Conservation (phyloP, 2,888 invertebrate genomes). For the Ischnus inquisitorius region DNA sequence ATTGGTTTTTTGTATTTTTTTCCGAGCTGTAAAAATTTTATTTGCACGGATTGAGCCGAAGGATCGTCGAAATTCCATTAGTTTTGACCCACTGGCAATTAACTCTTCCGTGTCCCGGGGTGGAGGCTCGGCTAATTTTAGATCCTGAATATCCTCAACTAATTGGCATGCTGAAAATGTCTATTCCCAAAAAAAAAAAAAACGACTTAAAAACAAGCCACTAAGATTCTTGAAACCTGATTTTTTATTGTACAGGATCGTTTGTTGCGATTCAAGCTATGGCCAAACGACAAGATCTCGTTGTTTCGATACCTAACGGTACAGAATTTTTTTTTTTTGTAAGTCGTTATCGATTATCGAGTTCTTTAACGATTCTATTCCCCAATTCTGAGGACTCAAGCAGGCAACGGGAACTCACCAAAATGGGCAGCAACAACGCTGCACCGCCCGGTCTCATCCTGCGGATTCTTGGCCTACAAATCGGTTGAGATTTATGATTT, state of each 20-base stretch:
- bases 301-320: background rate
- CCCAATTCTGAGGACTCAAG: background rate
- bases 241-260: background rate
- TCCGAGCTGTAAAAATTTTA: background rate
- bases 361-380: background rate
- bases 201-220: background rate
- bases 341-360: no score
- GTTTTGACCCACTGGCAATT: slow-evolving; percentile 6
- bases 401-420: slow-evolving; percentile 29
- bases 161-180: no score
- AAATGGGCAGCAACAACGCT: slow-evolving; percentile 28
- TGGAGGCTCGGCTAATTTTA: background rate
- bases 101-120: background rate
- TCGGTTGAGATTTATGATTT: slow-evolving; percentile 7
- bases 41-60: background rate
- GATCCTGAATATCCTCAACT: background rate
- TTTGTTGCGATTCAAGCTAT: background rate
- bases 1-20: background rate
- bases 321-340: no score
- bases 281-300: background rate
- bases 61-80: background rate
- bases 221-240: background rate
- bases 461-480: slow-evolving; percentile 10
- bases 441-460: slow-evolving; percentile 46
- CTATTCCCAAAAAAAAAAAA: background rate